Base-by-base conservation (phyloP, 1,140 invertebrate genomes). In the Holotrichia oblita region DNA sequence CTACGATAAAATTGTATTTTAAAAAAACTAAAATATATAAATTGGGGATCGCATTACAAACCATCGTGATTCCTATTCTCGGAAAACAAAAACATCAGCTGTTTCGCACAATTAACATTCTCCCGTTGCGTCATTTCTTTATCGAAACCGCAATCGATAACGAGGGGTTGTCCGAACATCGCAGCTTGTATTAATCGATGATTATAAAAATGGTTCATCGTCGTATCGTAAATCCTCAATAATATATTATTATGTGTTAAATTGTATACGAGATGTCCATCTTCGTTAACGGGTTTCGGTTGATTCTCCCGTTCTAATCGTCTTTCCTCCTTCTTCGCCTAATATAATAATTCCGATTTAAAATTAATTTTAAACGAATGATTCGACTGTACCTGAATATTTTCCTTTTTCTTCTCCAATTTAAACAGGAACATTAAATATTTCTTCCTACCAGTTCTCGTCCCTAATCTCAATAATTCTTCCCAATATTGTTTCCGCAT, bases 101-200 rank as follows among this genome's bases (percentile, higher is more conserved):
- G 96, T 85, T 93, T 93, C 9, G 93, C 93, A 84, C 93, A 93
- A 87, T 94, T 93, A 0, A 88, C 83, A 3, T 87, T 87, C 87
- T 97, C 96, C 41, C 85, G 83, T n/a, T 78, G 79, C 2, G 86
- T 92, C 96, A 98, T 97, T 77, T 93, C 83, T 0, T 90, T 76
- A 82, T 96, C 93, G 89, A 93, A 97, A 79, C 92, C 91, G 84
- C 94, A 93, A 85, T 98, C 96, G 69, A 97, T 85, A 8, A 98
- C 89, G 42, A 97, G 73, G n/a, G 93, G 91, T 83, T 94, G 93
- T 6, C 93, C 93, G 88, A 91, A 92, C 80, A 90, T 87, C 85
- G 94, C 92, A 20, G 93, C 91, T 80, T 89, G 88, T 0, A 94
- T 87, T 34, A 94, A 84, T 77, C 89, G 90, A 69, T 87, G 86